phyloP scores from a whole-genome alignment of 2,113 vertebrate species.

The Etia nguti region DNA sequence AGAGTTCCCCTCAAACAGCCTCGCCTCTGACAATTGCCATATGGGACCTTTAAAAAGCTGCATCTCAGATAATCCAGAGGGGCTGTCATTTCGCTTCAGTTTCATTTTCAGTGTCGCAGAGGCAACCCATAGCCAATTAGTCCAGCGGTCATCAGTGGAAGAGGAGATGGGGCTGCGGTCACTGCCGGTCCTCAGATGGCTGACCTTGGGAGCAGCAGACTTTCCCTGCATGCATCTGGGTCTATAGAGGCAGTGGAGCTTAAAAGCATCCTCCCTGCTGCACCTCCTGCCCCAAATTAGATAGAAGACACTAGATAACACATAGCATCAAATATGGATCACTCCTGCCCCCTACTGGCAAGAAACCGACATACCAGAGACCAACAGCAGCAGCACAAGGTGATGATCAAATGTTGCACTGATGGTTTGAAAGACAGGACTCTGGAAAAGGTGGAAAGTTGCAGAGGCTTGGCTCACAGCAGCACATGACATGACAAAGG shows the following conservation, averaged over 20 bases:
- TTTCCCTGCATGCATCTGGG: slow-evolving; percentile 29
- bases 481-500: not conserved
- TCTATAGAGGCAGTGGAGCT: slow-evolving; percentile 33
- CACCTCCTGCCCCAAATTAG: slow-evolving; percentile 30
- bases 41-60: slow-evolving; percentile 50
- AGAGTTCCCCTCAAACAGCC: slow-evolving; percentile 25
- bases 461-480: not conserved
- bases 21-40: slow-evolving; percentile 35
- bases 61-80: slow-evolving; percentile 19
- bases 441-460: not conserved
- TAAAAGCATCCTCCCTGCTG: slow-evolving; percentile 19
- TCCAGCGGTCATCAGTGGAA: slow-evolving; percentile 17
- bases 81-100: slow-evolving; percentile 42
- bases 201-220: slow-evolving; percentile 40
- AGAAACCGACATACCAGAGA: not conserved
- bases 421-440: not conserved
- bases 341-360: slow-evolving; percentile 64
- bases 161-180: slow-evolving; percentile 19
- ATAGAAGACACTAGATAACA: not conserved
- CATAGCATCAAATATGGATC: slow-evolving; percentile 10
- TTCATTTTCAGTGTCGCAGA: slow-evolving; percentile 31
- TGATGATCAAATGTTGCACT: not conserved
- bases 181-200: slow-evolving; percentile 36
- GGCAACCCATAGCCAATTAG: slow-evolving; percentile 49
- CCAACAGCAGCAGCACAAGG: not conserved